These are phyloP conservation scores for Holotrichia oblita DNA, from an alignment of 1,140 invertebrate species.

Conservation along the genomic window DNA sequence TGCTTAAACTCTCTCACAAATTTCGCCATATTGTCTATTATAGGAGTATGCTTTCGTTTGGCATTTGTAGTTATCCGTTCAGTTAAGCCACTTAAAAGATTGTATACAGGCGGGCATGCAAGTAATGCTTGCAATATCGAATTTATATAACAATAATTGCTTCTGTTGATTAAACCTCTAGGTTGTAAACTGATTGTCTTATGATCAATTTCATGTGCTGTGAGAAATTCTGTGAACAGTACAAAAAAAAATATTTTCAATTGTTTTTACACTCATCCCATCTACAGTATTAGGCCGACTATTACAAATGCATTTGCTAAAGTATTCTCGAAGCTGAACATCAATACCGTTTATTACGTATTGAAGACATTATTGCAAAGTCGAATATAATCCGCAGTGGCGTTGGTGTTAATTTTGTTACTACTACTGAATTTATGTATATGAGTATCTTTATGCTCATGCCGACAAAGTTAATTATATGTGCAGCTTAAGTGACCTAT, in stretches of 20 bases:
- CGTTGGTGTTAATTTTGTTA: too few species aligned
- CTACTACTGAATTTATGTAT: too few species aligned
- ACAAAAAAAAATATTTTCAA: slow-evolving; percentile 39
- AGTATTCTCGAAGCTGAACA: too few species aligned
- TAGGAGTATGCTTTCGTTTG: slow-evolving; percentile 75
- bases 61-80: slow-evolving; percentile 67
- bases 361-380: too few species aligned
- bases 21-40: slow-evolving; percentile 87
- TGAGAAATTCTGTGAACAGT: slow-evolving; percentile 73
- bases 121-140: slow-evolving; percentile 89
- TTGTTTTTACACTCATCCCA: too few species aligned
- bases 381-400: too few species aligned
- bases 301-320: too few species aligned
- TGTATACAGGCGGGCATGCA: slow-evolving; percentile 93
- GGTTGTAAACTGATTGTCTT: slow-evolving; percentile 79
- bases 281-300: too few species aligned
- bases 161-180: slow-evolving; percentile 87
- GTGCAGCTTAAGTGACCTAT: too few species aligned
- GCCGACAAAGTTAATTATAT: too few species aligned
- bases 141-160: slow-evolving; percentile 97
- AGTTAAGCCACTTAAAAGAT: slow-evolving; percentile 80
- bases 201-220: slow-evolving; percentile 78
- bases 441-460: too few species aligned
- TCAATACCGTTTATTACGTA: too few species aligned
- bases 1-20: slow-evolving; percentile 77